These are phyloP conservation scores for Tiliacea aurago DNA, from an alignment of 2,888 invertebrate species.

Conservation along the genomic window DNA sequence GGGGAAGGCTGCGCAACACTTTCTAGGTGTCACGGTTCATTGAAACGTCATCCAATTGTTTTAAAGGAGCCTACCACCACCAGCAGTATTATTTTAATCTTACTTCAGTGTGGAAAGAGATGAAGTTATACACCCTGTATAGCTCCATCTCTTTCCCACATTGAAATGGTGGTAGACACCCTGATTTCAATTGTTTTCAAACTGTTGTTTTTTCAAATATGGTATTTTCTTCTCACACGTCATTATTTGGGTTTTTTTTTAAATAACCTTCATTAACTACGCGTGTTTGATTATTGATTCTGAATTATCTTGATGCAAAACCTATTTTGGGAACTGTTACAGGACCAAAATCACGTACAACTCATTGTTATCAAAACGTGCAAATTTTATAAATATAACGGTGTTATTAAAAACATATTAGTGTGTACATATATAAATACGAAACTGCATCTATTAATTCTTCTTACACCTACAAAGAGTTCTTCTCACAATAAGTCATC, in stretches of 20 bases:
- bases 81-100: background rate
- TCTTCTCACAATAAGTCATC: constrained; percentile 34
- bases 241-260: background rate
- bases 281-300: background rate
- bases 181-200: background rate
- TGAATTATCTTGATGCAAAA: background rate
- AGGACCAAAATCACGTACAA: background rate
- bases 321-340: background rate
- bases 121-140: background rate
- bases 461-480: constrained; percentile 1
- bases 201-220: constrained; percentile 14
- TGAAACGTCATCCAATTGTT: background rate
- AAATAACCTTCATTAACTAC: background rate
- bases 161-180: too few relatives aligned
- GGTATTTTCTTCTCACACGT: background rate
- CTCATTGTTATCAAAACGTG: constrained; percentile 11
- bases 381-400: background rate
- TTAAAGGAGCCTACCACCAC: background rate
- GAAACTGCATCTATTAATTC: background rate
- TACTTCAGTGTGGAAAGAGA: background rate
- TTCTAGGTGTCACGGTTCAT: constrained; percentile 18
- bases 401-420: constrained; percentile 22
- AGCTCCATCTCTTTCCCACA: background rate
- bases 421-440: constrained; percentile 27
- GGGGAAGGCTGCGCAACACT: constrained; percentile 44